Base-by-base conservation (phyloP, 2,797 vertebrate species). In the Schizothorax lantsangensis region DNA sequence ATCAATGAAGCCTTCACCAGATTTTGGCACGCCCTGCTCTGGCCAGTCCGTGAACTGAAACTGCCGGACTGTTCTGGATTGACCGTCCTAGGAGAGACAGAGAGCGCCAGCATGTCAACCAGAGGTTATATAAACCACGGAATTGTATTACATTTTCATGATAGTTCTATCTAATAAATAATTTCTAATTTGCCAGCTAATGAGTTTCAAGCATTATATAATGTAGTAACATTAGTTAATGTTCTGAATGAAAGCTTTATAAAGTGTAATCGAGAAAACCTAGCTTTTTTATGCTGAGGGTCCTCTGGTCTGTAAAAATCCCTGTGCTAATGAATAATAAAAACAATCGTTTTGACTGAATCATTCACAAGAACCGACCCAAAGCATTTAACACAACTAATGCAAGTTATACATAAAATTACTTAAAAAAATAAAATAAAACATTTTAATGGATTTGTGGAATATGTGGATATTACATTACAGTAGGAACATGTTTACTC, bases 41-140 rank as follows among this genome's bases (percentile, higher is more conserved):
- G 98, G 98, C 98, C 98, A 99, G 92, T 99, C 98, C 19, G 98
- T 99, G 94, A 99, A 99, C 95, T 99, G 98, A 95, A 99, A 99
- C 92, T 99, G 98, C 91, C 98, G 96, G 83, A 99, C 98, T 75
- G 98, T 99, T 90, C 98, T 95, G 49, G 98, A 99, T 89, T 99
- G 98, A 69, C 98, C 98, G n/a, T 99, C 98, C 98, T 99, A 88
- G 52, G 11, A 59, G 30, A 52, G 23, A 86, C 26, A 71, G 30
- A 26, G 8, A 52, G 64, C 2, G 11, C 6, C 21, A 59, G 21
- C 21, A 59, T 43, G 26, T 79, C 21, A 59, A 40, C 52, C 33
- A 9, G 10, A 6, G 21, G 9, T 79, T 79, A 26, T 17, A 43
- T 79, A 43, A 62, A 62, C 40, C 77, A 38, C 23, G 74, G 30